Percentiles rank a stretch among this genome's conserved stretches.
phyloP scores from a whole-genome alignment of 2,797 vertebrate genomes.

The Xiphophorus birchmanni region DNA sequence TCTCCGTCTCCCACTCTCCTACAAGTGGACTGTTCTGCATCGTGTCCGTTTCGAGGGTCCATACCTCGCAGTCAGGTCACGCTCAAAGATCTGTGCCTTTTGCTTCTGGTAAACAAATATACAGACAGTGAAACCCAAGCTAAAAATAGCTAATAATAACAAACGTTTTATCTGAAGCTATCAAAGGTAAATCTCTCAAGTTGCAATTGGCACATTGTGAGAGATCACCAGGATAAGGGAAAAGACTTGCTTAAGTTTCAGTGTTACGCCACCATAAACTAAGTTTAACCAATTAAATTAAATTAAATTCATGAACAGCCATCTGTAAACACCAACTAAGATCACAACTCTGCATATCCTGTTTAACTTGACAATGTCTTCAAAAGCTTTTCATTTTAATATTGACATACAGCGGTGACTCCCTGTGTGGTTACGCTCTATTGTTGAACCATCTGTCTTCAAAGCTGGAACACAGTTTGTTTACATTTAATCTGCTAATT shows the following conservation, averaged over 20 bases:
- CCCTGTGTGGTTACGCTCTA: not conserved
- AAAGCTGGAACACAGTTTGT: not conserved
- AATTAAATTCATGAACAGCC: not conserved
- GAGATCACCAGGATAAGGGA: not conserved
- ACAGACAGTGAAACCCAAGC: not conserved
- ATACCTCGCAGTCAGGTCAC: conserved; percentile 33
- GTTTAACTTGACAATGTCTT: not conserved
- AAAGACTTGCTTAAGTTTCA: not conserved
- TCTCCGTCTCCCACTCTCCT: conserved; percentile 2
- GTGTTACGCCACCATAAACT: not conserved
- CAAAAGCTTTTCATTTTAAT: not conserved
- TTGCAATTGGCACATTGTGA: not conserved
- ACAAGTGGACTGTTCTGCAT: conserved; percentile 34
- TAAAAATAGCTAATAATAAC: conserved; percentile 2
- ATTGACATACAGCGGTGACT: not conserved
- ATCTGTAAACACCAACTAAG: not conserved
- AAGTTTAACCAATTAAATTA: not conserved
- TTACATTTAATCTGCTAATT: not conserved
- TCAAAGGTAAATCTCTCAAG: not conserved
- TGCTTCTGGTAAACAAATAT: not conserved
- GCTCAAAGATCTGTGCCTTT: conserved; percentile 5
- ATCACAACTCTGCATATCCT: not conserved
- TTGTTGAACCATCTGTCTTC: not conserved
- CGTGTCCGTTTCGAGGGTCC: conserved; percentile 57
- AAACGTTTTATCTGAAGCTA: not conserved